These are phyloP conservation scores for Dynastes hyllus DNA, from an alignment of 2,888 invertebrate genomes.

Conservation along the genomic window DNA sequence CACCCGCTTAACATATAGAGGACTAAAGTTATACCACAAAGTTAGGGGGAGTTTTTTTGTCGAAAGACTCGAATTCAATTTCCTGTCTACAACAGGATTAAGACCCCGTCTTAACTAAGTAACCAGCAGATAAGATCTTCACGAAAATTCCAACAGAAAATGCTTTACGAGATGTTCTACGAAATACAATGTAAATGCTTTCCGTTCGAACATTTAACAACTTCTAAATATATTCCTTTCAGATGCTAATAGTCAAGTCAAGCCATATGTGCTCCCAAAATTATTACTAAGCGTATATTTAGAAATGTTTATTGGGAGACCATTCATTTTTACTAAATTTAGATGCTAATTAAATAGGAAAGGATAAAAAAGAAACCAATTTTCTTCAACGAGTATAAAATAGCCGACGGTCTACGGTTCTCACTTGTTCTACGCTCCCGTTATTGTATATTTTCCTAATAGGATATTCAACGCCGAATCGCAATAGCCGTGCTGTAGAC, in stretches of 20 bases:
- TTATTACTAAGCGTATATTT: too few relatives aligned
- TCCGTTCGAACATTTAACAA: slow-evolving; percentile 5
- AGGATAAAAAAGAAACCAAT: slow-evolving; percentile 30
- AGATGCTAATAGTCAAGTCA: slow-evolving; percentile 21
- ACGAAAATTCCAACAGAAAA: slow-evolving; percentile 11
- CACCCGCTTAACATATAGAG: too few relatives aligned
- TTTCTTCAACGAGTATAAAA: neutral
- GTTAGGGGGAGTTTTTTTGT: neutral
- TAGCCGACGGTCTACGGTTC: slow-evolving; percentile 12
- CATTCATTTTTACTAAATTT: slow-evolving; percentile 31
- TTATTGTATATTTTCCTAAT: slow-evolving; percentile 30
- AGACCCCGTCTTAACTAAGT: neutral
- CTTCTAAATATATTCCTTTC: slow-evolving; percentile 30
- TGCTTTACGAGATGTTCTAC: neutral
- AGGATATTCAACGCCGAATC: slow-evolving; percentile 39
- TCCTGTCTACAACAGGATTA: slow-evolving; percentile 16
- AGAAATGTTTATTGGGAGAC: neutral
- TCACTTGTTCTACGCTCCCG: neutral
- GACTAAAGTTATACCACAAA: too few relatives aligned
- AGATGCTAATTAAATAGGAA: slow-evolving; percentile 43
- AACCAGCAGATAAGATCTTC: slow-evolving; percentile 18
- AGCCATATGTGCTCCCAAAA: slow-evolving; percentile 6
- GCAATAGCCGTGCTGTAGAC: slow-evolving; percentile 33
- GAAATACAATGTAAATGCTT: slow-evolving; percentile 12
- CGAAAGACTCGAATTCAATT: slow-evolving; percentile 23